Evolutionary conservation across 1,140 invertebrate genomes (phyloP), one percentile per base, ranked within the genome.

Genomic region (Berghia stephanieae): DNA sequence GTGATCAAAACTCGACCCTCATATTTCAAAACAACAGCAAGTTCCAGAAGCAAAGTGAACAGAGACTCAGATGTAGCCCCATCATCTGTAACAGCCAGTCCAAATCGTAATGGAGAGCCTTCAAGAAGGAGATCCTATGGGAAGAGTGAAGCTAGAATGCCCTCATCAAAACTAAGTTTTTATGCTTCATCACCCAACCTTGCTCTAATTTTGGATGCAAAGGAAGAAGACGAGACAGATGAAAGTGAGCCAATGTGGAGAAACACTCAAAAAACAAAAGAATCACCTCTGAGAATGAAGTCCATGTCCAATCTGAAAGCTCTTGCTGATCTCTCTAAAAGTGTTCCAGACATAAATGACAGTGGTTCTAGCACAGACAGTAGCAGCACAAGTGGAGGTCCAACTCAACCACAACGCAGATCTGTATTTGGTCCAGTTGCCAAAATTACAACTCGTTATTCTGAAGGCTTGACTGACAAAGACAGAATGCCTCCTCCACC

Each of bases 161-260:
- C 68, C 3, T 60, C 68, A 6, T 78, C 79, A 2, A 80, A 79
- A 43, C 42, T 79, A 16, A 73, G 80, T 2, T 60, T 80, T 40
- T 82, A 85, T 71, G 79, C 83, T 3, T 85, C 83, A 27, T 82
- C 81, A 31, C 83, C 83, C 40, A 85, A 85, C 69, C 60, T 83
- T 27, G 44, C 73, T 49, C 52, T 76, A 43, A 68, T 76, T n/a
- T 24, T 21, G 8, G 57, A 43, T 2, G 24, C 44, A 27, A 63
- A 76, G 21, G 77, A 69, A 27, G 46, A 76, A 44, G 38, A 71
- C 16, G 80, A 75, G 31, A 77, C 78, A 36, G 55, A 79, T 13
- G 78, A 79, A 24, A 77, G 78, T 34, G 63, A 71, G n/a, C n/a
- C n/a, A n/a, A n/a, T n/a, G n/a, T n/a, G 8, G 75, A 79, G 57